Base-by-base conservation (phyloP, 2,888 invertebrate genomes). In the Heteropelma amictum region DNA sequence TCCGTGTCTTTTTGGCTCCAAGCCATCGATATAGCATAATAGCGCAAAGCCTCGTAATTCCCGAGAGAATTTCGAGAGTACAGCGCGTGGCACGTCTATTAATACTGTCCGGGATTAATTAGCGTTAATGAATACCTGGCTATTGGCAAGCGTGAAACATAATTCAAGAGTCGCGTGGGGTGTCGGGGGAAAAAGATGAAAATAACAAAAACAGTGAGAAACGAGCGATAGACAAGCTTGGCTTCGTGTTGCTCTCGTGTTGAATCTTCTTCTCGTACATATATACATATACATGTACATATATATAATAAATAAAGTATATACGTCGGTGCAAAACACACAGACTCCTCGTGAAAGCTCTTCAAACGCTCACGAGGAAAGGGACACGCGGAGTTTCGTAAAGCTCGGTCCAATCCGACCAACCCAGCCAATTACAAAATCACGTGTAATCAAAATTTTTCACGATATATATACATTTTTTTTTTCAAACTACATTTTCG, bases 41-140 rank as follows among this genome's bases (percentile, higher is more conserved):
- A 40, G 56, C 38, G 61, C 33, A 40, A 61, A 49, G 54, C 33
- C 42, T n/a, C n/a, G n/a, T n/a, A n/a, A n/a, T 17, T 54, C 26
- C 21, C 54, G 53, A 51, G 23, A 47, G 45, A 33, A 45, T 26
- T 26, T 19, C 54, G 23, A 23, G n/a, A n/a, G 47, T 33, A 23
- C 23, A 7, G 21, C 23, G 40, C 35, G 54, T 51, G 28, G n/a
- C 70, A 69, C 68, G 42, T 68, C 79, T 82, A 82, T 85, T 81
- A 83, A 86, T 86, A 86, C 78, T 76, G 76, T 77, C 79, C 61
- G 71, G 77, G 79, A 86, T 85, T 87, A 87, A 87, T 87, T 87
- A 87, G 80, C 83, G 81, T 85, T 85, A 87, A 87, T 83, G 84
- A 85, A 85, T 84, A 83, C 82, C 84, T 83, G 83, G 75, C 80